These are phyloP conservation scores for Eulemur macaco DNA, from an alignment of 2,113 vertebrate species.

Conservation along the genomic window DNA sequence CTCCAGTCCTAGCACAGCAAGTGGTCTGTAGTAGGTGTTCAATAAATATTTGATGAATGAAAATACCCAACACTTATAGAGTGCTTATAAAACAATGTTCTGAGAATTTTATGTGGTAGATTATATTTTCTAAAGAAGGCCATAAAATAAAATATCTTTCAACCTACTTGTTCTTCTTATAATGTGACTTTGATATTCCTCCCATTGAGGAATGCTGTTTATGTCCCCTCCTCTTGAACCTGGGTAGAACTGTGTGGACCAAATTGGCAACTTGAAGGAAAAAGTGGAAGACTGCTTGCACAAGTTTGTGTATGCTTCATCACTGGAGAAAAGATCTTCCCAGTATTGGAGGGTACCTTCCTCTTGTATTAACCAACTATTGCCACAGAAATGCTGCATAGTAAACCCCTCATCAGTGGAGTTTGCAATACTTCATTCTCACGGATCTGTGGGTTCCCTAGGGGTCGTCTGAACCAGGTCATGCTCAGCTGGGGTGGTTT, in stretches of 20 bases:
- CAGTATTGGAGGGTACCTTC: background rate
- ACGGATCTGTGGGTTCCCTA: background rate
- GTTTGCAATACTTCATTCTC: background rate
- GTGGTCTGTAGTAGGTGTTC: background rate
- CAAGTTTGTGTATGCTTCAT: background rate
- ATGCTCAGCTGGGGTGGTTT: background rate
- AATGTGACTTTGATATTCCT: background rate
- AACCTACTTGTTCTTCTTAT: background rate
- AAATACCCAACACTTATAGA: background rate
- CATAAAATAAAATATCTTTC: background rate
- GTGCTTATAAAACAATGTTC: background rate
- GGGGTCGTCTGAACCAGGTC: background rate
- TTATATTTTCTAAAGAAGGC: background rate
- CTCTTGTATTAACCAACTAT: background rate
- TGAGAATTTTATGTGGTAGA: background rate
- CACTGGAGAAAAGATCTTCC: background rate
- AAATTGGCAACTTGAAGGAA: background rate
- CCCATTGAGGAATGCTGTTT: background rate
- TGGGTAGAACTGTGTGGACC: background rate
- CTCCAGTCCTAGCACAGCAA: background rate
- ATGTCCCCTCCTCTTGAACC: background rate
- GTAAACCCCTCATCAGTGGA: rapidly evolving
- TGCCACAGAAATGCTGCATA: background rate
- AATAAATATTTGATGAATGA: background rate
- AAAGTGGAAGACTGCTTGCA: background rate